Evolutionary conservation across 2,888 invertebrate species (phyloP), one percentile per base, ranked within the genome.

Genomic region (Gisinianus flammeolus): DNA sequence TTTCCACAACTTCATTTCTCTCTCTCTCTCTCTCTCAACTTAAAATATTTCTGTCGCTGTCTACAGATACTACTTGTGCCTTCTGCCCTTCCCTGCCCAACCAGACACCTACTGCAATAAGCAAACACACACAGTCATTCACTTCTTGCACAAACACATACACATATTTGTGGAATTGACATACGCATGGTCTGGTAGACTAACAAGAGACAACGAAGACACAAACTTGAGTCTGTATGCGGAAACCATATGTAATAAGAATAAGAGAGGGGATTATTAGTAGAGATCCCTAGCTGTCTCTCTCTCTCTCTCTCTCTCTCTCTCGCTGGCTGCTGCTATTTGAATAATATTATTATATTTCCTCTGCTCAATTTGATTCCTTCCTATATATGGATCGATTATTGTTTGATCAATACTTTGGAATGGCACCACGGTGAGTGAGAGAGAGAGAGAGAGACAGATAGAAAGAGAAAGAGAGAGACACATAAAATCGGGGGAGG

Each of bases 371-470:
- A 62, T 71, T 76, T 64, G 54, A 70, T 70, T 66, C 33, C 58
- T 64, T 72, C 62, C 64, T 28, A 22, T n/a, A 6, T 67, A 52
- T 24, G 58, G 72, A 78, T 78, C 78, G 80, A 78, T 78, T 66
- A n/a, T 22, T 76, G 80, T 80, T 80, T 80, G 78, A 78, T 80
- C 80, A 78, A 80, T 80, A 80, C 69, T 35, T 26, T 56, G 68
- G 76, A 73, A 76, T 78, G 76, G 79, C 77, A 75, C 78, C 77
- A 76, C 73, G 74, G 67, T 68, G 80, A 76, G 44, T 44, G 44
- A 44, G 44, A 44, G 44, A 44, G 19, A 44, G 19, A 44, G 44
- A 44, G 16, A 44, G 6, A 44, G 44, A 44, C 44, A 6, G 44
- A 44, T 44, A 44, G 16, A 6, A 12, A 44, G 16, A 16, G 16